Percentiles rank a stretch among this genome's conserved stretches.
Conservation (phyloP, 2,888 invertebrate genomes). For the Helobdella robusta region DNA sequence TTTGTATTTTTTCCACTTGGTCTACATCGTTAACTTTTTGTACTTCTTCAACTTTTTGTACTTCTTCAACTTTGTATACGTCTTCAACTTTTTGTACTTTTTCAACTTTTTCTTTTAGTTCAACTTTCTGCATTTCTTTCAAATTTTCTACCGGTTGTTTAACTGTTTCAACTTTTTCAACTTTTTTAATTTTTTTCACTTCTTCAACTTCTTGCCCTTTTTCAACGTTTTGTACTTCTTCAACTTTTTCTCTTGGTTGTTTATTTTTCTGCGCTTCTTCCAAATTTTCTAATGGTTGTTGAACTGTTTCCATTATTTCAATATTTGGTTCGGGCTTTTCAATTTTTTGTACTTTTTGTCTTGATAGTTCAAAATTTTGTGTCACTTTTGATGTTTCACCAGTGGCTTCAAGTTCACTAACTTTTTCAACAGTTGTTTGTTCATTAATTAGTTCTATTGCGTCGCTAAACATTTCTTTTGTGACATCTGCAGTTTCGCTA, state of each 20-base stretch:
- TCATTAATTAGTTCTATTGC: no score
- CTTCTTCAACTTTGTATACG: background rate
- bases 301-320: background rate
- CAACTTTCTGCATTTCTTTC: background rate
- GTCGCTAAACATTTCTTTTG: no score
- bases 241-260: no score
- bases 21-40: background rate
- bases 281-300: background rate
- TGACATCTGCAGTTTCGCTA: no score
- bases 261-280: no score
- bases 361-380: no score
- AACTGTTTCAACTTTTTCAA: background rate
- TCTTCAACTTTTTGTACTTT: background rate
- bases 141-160: background rate
- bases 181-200: background rate
- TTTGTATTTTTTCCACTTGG: background rate
- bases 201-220: background rate
- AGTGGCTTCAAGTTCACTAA: no score
- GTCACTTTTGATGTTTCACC: background rate
- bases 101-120: background rate
- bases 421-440: no score
- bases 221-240: background rate
- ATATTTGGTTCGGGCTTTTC: background rate
- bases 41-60: background rate
- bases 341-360: background rate